Evolutionary conservation across 2,113 vertebrate genomes (phyloP), one percentile per base, ranked within the genome.

Genomic region (Climacteris rufus): DNA sequence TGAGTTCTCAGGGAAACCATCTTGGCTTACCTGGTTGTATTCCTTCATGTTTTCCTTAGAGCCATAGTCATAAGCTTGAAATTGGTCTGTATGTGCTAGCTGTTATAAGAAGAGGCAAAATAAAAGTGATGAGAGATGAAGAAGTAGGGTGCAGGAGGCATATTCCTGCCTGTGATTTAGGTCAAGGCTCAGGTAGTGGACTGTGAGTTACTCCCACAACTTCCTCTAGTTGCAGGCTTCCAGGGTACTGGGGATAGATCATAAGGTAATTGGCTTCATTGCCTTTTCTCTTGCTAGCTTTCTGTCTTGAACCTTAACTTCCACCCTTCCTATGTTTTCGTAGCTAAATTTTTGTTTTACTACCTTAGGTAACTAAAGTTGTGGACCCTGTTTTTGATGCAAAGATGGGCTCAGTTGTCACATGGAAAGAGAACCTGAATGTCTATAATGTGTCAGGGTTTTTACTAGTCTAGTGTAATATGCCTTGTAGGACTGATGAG

Each of bases 21-120:
- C 28, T 66, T 56, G 6, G 31, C 64, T 82, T 94, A 95, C 95
- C 95, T 96, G 91, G 47, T 95, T 94, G 70, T 96, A 96, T 85
- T 83, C 95, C 79, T 96, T 90, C 65, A 88, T 66, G 47, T 96
- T 96, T 88, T 90, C 92, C 42, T 95, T 96, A 17, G 5, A 24
- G 20, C 95, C 95, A 0, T 92, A 96, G 61, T 96, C 89, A 20
- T 71, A 94, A 59, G 92, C 92, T 75, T 79, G 91, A 65, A 96
- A 95, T 37, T 2, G 47, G n/a, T 27, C 70, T 75, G 52, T 30
- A 27, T 4, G 4, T 37, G 2, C 27, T 37, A 95, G 0, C 95
- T 95, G 35, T 94, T 56, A 53, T 54, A 57, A 75, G 52, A 72
- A 88, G 7, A 77, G 45, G 60, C 16, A 53, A 60, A 71, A 53